A percentile compares a stretch with the other conserved stretches of the same genome.
Conservation (phyloP, 2,797 vertebrate species). For the Crocodylus rhombifer region DNA sequence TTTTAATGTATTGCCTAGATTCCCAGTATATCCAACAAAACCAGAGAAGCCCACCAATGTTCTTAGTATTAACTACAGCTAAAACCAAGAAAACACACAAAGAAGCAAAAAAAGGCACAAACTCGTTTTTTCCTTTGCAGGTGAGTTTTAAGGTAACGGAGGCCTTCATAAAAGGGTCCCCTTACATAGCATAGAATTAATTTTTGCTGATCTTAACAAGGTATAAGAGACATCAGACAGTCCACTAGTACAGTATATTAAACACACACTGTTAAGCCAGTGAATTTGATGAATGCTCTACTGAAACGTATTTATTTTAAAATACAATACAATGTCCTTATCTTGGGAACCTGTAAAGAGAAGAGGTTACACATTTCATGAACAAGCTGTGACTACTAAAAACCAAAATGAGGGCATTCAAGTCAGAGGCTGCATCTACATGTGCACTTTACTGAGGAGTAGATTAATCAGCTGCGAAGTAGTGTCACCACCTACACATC, state of each 20-base stretch:
- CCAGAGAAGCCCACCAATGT: accelerated
- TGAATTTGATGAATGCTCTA: too few relatives aligned
- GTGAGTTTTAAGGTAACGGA: background rate
- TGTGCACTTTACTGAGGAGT: too few relatives aligned
- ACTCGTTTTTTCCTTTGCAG: background rate
- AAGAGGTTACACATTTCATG: background rate
- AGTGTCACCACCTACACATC: too few relatives aligned
- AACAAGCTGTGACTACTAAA: background rate
- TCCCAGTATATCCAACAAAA: background rate
- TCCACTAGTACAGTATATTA: background rate
- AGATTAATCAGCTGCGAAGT: too few relatives aligned
- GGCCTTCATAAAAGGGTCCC: background rate
- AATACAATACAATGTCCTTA: background rate
- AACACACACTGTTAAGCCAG: background rate
- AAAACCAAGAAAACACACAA: background rate
- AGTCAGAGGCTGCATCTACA: background rate
- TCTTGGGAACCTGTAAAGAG: background rate
- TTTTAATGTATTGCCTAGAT: background rate
- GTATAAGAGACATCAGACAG: background rate
- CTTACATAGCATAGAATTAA: accelerated
- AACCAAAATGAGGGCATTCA: background rate
- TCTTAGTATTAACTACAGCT: background rate
- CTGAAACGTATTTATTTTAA: background rate
- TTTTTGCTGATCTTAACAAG: background rate
- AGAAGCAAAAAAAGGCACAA: background rate